Percentiles rank a stretch among this genome's conserved stretches.
Conservation (phyloP, 2,797 vertebrate species). For the Hephaestus fuliginosus region DNA sequence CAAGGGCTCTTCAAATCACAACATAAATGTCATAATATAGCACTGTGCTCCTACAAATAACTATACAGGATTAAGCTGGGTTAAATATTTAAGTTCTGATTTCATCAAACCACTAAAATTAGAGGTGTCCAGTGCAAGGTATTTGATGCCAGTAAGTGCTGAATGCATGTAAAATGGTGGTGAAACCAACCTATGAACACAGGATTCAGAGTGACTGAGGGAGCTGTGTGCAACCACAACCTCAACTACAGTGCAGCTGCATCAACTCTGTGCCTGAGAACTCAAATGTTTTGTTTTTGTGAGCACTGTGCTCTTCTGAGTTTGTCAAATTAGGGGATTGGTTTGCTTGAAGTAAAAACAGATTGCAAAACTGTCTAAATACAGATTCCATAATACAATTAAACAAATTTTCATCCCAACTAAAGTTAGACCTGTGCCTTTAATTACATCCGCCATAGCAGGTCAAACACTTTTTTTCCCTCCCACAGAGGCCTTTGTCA, state of each 20-base stretch:
- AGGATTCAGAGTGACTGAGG: neutral
- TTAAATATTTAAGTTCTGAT: neutral
- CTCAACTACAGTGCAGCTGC: conserved; percentile 8
- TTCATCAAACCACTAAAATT: neutral
- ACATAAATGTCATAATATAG: neutral
- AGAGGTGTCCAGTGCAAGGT: neutral
- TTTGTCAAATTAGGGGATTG: conserved; percentile 12
- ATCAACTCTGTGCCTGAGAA: neutral
- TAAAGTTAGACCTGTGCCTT: conserved; percentile 21
- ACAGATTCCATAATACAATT: conserved; percentile 10
- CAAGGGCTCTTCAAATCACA: neutral
- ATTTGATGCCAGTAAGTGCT: neutral
- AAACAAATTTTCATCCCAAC: neutral
- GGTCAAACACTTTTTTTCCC: conserved; percentile 21
- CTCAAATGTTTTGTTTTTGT: neutral
- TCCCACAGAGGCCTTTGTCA: conserved; percentile 38
- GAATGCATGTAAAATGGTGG: neutral
- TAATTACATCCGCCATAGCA: conserved; percentile 37
- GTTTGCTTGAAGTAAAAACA: neutral
- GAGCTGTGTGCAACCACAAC: neutral
- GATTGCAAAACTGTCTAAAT: neutral
- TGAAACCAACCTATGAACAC: conserved; percentile 2
- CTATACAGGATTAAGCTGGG: neutral
- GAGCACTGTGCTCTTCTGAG: neutral
- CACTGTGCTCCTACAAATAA: conserved; percentile 3